phyloP scores from a whole-genome alignment of 2,797 vertebrate species.

The Takifugu rubripes region DNA sequence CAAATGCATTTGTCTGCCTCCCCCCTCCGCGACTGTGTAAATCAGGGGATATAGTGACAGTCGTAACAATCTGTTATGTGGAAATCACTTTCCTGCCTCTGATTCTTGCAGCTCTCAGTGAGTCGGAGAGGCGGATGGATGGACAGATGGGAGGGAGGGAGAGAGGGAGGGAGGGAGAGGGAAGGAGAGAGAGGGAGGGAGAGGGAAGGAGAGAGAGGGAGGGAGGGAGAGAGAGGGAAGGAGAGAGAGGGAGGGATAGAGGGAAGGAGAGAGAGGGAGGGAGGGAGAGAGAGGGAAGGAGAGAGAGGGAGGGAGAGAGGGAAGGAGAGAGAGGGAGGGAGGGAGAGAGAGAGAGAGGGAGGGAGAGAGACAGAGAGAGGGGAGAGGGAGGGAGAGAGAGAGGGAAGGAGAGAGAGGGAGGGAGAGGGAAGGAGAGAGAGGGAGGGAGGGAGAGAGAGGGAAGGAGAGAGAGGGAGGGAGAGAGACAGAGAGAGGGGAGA shows the following conservation, averaged over 20 bases:
- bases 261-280: no score
- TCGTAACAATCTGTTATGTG: constrained; percentile 63
- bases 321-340: no score
- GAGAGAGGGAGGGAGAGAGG: no score
- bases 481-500: no score
- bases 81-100: constrained; percentile 67
- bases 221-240: constrained; percentile 9
- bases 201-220: constrained; percentile 17
- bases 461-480: no score
- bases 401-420: no score
- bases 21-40: constrained; percentile 60
- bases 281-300: no score
- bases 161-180: constrained; percentile 2
- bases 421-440: no score
- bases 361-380: no score
- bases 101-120: constrained; percentile 34
- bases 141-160: constrained; percentile 10
- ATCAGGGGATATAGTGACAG: constrained; percentile 69
- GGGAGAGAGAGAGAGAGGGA: no score
- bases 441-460: no score
- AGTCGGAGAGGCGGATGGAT: constrained; percentile 38
- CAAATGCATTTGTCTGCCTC: constrained; percentile 60
- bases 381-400: background rate
- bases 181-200: constrained; percentile 7
- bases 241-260: no score